Percentiles rank a stretch among this genome's conserved stretches.
phyloP scores from a whole-genome alignment of 2,888 invertebrate species.

The Scelioninae gen. 1 region DNA sequence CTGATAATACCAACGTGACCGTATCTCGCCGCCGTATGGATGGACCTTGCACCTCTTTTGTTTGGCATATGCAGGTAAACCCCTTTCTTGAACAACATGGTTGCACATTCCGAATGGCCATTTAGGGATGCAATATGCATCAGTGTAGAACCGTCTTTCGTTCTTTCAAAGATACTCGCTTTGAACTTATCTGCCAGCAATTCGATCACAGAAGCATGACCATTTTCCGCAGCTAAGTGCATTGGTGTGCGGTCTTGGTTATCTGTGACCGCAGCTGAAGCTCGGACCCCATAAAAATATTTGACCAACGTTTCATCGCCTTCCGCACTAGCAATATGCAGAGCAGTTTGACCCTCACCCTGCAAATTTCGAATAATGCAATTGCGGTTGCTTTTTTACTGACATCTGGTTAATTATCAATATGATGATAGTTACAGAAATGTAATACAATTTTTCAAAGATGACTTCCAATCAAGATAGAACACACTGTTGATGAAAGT shows the following conservation, averaged over 20 bases:
- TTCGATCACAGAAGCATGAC: slow-evolving; percentile 97
- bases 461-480: slow-evolving; percentile 35
- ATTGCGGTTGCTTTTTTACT: background rate
- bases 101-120: slow-evolving; percentile 99
- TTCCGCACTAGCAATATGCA: slow-evolving; percentile 97
- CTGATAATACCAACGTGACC: slow-evolving; percentile 99
- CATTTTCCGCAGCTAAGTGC: slow-evolving; percentile 98
- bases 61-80: slow-evolving; percentile 99
- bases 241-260: slow-evolving; percentile 98
- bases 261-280: slow-evolving; percentile 97
- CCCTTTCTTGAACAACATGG: slow-evolving; percentile 99
- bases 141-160: slow-evolving; percentile 98
- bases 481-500: slow-evolving; percentile 29
- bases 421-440: background rate
- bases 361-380: slow-evolving; percentile 68
- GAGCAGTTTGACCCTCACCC: slow-evolving; percentile 96
- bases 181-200: slow-evolving; percentile 98
- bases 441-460: slow-evolving; percentile 25
- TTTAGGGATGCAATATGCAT: slow-evolving; percentile 99
- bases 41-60: slow-evolving; percentile 97
- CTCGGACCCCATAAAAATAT: slow-evolving; percentile 97
- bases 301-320: slow-evolving; percentile 98
- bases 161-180: slow-evolving; percentile 97
- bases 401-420: too few species aligned
- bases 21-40: slow-evolving; percentile 98